Base-by-base conservation (phyloP, 2,888 invertebrate species). In the Trileptium ribeirensis region DNA sequence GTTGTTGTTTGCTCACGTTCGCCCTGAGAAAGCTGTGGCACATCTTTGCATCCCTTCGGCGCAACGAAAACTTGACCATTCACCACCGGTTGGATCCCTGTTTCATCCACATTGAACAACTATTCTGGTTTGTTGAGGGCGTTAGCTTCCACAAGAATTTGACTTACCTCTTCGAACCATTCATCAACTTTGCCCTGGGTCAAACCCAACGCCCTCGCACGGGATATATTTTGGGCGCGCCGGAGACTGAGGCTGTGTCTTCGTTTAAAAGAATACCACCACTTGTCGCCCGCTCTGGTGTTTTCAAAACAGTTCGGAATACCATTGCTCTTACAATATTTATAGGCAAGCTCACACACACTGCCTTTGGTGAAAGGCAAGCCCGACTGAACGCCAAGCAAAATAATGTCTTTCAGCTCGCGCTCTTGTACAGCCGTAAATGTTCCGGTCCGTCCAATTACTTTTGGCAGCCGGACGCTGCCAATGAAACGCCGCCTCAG, bases 21-120 rank as follows among this genome's bases (percentile, higher is more conserved):
- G 31, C 8, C 70, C 36, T 70, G 70, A 29, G 29, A 15, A 33
- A 70, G 31, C 29, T 3, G 29, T 15, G 70, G 70, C 8, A 70
- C 70, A 70, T 70, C 70, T 15, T 36, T 3, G n/a, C 64, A 19
- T 19, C 70, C 70, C 29, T 31, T 70, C 36, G 70, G 70, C 36
- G 31, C 70, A 8, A 70, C 70, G 36, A 70, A 3, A 33, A 70
- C 15, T 29, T 15, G 70, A 15, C 70, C 70, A n/a, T 70, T 36
- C 8, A 15, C 36, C 31, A 70, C 70, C 8, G 70, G 70, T 70
- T 70, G 70, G 36, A 70, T 29, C 31, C 70, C 70, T 33, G 70
- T 70, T 70, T 70, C 70, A n/a, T 70, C 70, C 70, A 70, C 29
- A 70, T 70, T 70, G 70, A 33, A 70, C 15, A 70, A 36, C 15